Evolutionary conservation across 2,113 vertebrate genomes (phyloP), one percentile per base, ranked within the genome.

Genomic region (Meriones unguiculatus): DNA sequence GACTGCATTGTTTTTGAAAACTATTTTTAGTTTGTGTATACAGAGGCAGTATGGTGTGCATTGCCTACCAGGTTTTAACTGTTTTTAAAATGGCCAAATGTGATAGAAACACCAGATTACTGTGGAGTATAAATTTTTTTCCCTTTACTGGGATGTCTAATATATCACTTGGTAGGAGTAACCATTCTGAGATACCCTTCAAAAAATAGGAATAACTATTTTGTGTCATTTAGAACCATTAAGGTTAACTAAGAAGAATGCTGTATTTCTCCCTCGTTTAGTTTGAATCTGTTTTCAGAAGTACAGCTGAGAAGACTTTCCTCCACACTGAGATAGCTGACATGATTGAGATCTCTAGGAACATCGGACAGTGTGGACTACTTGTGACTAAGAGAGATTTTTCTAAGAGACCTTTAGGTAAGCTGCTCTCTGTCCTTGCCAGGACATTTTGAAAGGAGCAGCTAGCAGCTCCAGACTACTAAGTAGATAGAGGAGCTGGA

Each of bases 261-360:
- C 22, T 32, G 13, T 67, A 38, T 81, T 85, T 90, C 76, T 90
- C 76, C 18, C 22, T 54, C 22, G 32, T 69, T 86, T 22, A 59
- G 22, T 82, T 73, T 78, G 64, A 75, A 28, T 54, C 9, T 89
- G 86, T 94, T 92, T 95, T 76, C 90, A 72, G 69, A 95, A 52
- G 28, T 52, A 3, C 22, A 50, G 25, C 30, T 82, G 46, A 94
- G 41, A 73, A 87, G 28, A 15, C 59, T 62, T 57, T 38, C 41
- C 17, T 13, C 7, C 50, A 10, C 73, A 25, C 18, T 54, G 76
- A 54, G 24, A 20, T 10, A 32, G 77, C 77, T 54, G 50, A 54
- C 8, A 8, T 52, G 50, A 54, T 80, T 6, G 0, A 15, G 50
- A 78, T 28, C 30, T 15, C 50, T 54, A 11, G 50, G 50, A 18